Conservation (phyloP, 1,140 invertebrate genomes). For the Bombus confusus region DNA sequence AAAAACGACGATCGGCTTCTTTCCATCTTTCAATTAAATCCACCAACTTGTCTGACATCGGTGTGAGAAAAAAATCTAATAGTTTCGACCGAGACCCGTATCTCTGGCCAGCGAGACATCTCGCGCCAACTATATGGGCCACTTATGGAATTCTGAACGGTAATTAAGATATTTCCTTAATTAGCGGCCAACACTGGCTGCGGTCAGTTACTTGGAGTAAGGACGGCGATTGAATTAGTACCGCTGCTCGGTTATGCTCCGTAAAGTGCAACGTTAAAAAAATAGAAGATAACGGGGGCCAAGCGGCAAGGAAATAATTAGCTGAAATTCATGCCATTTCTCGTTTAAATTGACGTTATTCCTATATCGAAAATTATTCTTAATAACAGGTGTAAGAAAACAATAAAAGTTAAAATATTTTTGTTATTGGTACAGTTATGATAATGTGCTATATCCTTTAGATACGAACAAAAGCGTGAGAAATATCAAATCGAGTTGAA, state of each 20-base stretch:
- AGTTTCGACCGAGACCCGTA: conserved; percentile 50
- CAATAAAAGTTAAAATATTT: not conserved
- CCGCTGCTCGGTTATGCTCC: conserved; percentile 61
- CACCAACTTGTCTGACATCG: not conserved
- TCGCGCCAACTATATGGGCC: conserved; percentile 55
- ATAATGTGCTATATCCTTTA: not conserved
- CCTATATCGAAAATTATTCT: not conserved
- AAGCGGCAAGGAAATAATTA: conserved; percentile 45
- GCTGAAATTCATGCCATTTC: conserved; percentile 23
- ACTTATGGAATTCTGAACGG: conserved; percentile 68
- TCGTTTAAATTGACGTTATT: not conserved
- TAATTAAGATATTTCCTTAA: conserved; percentile 72
- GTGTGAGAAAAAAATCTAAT: conserved; percentile 27
- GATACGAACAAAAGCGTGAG: not conserved
- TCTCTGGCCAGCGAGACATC: conserved; percentile 10
- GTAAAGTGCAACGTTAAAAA: conserved; percentile 59
- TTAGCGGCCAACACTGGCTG: conserved; percentile 55
- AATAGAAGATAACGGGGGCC: conserved; percentile 38
- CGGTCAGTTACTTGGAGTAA: conserved; percentile 38
- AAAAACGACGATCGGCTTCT: not conserved
- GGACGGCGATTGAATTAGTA: conserved; percentile 69
- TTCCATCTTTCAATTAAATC: not conserved
- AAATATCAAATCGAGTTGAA: not conserved
- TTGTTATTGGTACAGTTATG: not conserved
- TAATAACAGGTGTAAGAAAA: not conserved